Evolutionary conservation across 1,140 invertebrate genomes (phyloP).

Genomic region (Drosophila bipectinata): DNA sequence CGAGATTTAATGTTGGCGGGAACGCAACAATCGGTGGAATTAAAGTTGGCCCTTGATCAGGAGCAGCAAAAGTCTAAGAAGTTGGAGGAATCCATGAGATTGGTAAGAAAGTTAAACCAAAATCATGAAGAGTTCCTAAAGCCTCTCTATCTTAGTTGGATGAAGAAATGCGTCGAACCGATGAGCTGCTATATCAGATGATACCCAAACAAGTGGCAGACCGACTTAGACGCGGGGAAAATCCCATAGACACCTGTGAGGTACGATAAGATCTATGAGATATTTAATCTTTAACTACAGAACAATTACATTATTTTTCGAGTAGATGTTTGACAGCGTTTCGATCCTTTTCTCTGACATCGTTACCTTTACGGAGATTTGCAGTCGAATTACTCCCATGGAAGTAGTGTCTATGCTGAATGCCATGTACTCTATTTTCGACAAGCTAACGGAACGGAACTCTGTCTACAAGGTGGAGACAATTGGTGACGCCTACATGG

Average conservation of each 20-base stretch:
- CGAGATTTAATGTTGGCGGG: slow-evolving; percentile 98
- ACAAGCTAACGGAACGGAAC: slow-evolving; percentile 95
- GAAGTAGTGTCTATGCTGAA: slow-evolving; percentile 99
- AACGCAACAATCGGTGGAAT: slow-evolving; percentile 98
- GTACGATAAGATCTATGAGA: slow-evolving; percentile 85
- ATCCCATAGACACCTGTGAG: slow-evolving; percentile 97
- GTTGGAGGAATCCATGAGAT: slow-evolving; percentile 96
- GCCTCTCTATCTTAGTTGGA: slow-evolving; percentile 87
- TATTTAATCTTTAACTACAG: background rate
- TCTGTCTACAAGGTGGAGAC: slow-evolving; percentile 98
- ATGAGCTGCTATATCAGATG: slow-evolving; percentile 98
- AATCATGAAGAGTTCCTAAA: no score
- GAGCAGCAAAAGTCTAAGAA: slow-evolving; percentile 98
- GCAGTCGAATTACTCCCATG: slow-evolving; percentile 96
- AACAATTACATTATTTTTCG: background rate
- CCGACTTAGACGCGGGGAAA: slow-evolving; percentile 94
- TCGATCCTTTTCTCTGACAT: slow-evolving; percentile 98
- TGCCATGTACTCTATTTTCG: slow-evolving; percentile 97
- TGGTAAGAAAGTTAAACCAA: no score
- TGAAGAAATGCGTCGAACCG: slow-evolving; percentile 97
- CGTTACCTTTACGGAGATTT: slow-evolving; percentile 98
- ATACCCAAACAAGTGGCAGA: slow-evolving; percentile 99
- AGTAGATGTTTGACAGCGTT: slow-evolving; percentile 95
- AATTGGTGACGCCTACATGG: slow-evolving; percentile 98
- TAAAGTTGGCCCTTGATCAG: slow-evolving; percentile 97